These are phyloP conservation scores for Drosophila vallismaia DNA, from an alignment of 2,888 invertebrate species.

Conservation along the genomic window DNA sequence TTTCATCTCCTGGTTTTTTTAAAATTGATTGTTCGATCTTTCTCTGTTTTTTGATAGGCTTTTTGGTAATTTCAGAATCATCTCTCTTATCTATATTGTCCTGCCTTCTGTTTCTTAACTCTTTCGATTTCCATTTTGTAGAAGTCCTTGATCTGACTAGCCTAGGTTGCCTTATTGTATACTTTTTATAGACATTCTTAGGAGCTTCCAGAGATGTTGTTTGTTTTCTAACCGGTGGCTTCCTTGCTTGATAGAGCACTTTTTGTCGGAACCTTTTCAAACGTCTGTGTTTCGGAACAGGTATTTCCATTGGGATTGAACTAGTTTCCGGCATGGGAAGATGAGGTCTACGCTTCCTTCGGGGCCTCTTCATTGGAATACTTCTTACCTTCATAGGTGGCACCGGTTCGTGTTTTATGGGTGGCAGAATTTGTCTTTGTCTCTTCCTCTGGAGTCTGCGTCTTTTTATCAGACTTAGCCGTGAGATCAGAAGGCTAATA, in stretches of 20 bases:
- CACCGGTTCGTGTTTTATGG: too few relatives aligned
- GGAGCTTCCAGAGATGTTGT: background rate
- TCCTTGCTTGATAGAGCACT: background rate
- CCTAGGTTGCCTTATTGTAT: background rate
- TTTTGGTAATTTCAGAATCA: background rate
- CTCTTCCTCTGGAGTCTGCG: background rate
- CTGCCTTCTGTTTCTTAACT: background rate
- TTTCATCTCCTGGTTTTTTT: background rate
- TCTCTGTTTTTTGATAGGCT: background rate
- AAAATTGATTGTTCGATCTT: background rate
- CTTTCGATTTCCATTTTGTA: background rate
- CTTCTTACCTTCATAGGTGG: background rate
- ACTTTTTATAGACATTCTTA: background rate
- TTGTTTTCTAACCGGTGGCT: background rate
- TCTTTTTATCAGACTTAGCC: background rate
- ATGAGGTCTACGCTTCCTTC: background rate
- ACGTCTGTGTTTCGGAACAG: background rate
- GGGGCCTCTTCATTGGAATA: background rate
- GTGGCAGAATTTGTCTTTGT: background rate
- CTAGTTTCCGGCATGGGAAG: background rate
- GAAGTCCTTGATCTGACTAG: background rate
- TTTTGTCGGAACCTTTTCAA: background rate
- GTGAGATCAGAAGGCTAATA: background rate
- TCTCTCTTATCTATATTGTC: background rate
- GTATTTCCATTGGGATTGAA: background rate